Percentiles rank a stretch among this genome's conserved stretches.
phyloP scores from a whole-genome alignment of 2,797 vertebrate species.

The Allobates femoralis region DNA sequence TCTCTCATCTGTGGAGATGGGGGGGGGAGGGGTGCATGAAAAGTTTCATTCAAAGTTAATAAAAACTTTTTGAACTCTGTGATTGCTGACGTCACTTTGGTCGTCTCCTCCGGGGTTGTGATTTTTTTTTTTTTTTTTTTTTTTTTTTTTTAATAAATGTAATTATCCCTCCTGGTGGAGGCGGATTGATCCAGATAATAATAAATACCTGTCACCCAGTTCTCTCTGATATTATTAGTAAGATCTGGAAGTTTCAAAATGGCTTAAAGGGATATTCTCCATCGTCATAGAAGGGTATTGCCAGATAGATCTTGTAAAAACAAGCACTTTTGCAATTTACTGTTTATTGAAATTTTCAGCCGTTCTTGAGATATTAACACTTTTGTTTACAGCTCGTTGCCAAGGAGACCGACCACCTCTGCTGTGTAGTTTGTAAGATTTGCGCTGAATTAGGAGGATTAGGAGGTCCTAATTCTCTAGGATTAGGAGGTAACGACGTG shows the following conservation, averaged over 20 bases:
- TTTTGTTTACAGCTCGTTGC: no score
- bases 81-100: background rate
- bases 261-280: background rate
- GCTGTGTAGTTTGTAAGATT: no score
- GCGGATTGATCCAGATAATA: background rate
- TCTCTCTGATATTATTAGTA: background rate
- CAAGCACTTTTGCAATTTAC: no score
- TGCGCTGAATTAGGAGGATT: no score
- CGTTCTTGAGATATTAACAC: no score
- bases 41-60: background rate
- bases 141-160: background rate
- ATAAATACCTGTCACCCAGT: background rate
- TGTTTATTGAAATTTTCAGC: no score
- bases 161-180: background rate
- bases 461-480: no score
- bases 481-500: no score
- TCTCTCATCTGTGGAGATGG: background rate
- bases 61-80: background rate
- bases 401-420: no score
- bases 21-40: background rate
- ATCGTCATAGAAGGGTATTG: no score
- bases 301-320: no score
- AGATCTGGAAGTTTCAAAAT: background rate
- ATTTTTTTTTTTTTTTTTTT: no score
- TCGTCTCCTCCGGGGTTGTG: background rate